Conservation (phyloP, 2,888 invertebrate species). For the Druceiella hillmani region DNA sequence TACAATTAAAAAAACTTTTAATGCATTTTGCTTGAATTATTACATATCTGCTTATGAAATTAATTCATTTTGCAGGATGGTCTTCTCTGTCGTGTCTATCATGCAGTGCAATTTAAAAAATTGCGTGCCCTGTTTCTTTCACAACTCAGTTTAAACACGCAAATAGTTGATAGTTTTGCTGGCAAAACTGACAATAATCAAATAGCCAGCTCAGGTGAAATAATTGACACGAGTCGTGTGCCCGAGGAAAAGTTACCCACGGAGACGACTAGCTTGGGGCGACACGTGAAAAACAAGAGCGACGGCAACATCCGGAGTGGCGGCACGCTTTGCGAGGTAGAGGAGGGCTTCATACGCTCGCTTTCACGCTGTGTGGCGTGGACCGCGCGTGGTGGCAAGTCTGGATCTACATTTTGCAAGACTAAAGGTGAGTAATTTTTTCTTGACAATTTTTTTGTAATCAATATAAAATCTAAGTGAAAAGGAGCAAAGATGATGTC, state of each 20-base stretch:
- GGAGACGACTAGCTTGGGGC: too few relatives aligned
- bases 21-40: too few relatives aligned
- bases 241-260: too few relatives aligned
- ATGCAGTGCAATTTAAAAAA: conserved; percentile 85
- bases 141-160: too few relatives aligned
- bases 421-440: conserved; percentile 72
- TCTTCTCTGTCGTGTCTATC: conserved; percentile 86
- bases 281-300: neutral
- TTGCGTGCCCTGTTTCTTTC: conserved; percentile 56
- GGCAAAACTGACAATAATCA: too few relatives aligned
- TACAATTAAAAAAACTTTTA: too few relatives aligned
- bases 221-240: too few relatives aligned
- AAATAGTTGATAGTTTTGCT: too few relatives aligned
- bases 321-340: conserved; percentile 34
- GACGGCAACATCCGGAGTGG: neutral
- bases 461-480: too few relatives aligned
- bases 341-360: conserved; percentile 73
- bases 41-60: conserved; percentile 9
- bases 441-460: too few relatives aligned
- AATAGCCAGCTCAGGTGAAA: too few relatives aligned
- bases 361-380: conserved; percentile 81
- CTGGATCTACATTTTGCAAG: conserved; percentile 94
- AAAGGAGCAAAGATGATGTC: too few relatives aligned
- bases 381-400: conserved; percentile 96
- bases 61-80: conserved; percentile 48